These are phyloP conservation scores for Archaeoteleia sp. DNA, from an alignment of 2,888 invertebrate species.

Conservation along the genomic window DNA sequence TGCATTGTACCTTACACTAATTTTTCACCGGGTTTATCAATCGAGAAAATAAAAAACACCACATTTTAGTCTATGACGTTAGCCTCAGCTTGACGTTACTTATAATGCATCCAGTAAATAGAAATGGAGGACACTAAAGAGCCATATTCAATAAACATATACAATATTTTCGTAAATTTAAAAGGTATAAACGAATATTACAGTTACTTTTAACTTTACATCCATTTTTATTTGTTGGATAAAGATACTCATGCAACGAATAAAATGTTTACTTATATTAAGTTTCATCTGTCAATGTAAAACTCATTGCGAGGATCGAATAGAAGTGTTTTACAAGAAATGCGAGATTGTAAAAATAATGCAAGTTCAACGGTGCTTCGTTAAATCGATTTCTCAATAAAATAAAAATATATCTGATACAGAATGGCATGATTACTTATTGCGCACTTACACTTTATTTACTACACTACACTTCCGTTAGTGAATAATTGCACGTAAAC, in stretches of 20 bases:
- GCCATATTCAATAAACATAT: conserved; percentile 20
- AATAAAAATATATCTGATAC: conserved; percentile 37
- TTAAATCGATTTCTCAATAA: conserved; percentile 52
- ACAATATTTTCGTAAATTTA: conserved; percentile 42
- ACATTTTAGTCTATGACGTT: not conserved
- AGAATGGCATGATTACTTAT: conserved; percentile 1
- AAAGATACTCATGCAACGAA: conserved; percentile 32
- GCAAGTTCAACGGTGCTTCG: conserved; percentile 54
- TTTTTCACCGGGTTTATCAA: too few species aligned
- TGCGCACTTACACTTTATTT: too few species aligned
- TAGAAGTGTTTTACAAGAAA: conserved; percentile 48
- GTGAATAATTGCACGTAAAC: too few species aligned
- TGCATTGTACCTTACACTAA: too few species aligned
- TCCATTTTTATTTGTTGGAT: conserved; percentile 46
- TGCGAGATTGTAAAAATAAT: conserved; percentile 41
- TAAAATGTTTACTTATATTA: conserved; percentile 17
- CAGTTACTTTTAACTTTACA: conserved; percentile 15
- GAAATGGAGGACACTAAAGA: conserved; percentile 27
- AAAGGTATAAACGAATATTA: conserved; percentile 16
- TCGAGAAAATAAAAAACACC: too few species aligned
- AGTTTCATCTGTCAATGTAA: conserved; percentile 23
- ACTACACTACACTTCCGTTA: too few species aligned
- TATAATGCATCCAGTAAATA: conserved; percentile 32
- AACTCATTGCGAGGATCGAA: conserved; percentile 31
- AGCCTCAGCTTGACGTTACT: conserved; percentile 5